phyloP scores from a whole-genome alignment of 2,797 vertebrate genomes.

The Smutsia gigantea region DNA sequence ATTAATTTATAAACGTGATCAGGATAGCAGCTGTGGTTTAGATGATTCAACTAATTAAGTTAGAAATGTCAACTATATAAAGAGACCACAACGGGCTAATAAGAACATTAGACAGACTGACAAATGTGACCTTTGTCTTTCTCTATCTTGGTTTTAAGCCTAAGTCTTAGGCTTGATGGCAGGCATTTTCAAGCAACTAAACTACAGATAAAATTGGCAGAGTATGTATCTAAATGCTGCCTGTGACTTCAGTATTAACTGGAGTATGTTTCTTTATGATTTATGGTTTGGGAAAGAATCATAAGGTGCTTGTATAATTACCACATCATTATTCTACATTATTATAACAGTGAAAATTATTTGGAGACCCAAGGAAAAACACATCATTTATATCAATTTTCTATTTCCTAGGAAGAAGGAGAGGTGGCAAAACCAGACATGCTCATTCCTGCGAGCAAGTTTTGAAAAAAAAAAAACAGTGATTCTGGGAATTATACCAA shows the following conservation, averaged over 20 bases:
- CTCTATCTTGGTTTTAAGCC: constrained; percentile 6
- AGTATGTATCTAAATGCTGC: neutral
- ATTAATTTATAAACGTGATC: neutral
- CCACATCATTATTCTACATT: neutral
- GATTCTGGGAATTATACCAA: neutral
- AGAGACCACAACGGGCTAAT: neutral
- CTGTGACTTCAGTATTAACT: constrained; percentile 3
- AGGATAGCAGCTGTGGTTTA: neutral
- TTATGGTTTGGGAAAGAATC: constrained; percentile 32
- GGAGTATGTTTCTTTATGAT: neutral
- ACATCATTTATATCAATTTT: constrained; percentile 37
- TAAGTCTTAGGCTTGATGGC: neutral
- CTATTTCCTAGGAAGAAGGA: neutral
- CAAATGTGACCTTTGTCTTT: neutral
- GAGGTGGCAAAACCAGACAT: neutral
- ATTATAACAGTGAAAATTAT: neutral
- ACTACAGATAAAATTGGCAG: neutral
- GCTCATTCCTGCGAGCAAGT: neutral
- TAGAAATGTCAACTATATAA: neutral
- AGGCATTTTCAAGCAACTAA: constrained; percentile 14
- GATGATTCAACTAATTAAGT: neutral
- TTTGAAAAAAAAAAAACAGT: neutral
- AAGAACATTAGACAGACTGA: neutral
- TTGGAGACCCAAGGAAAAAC: neutral
- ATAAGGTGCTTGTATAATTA: neutral